Evolutionary conservation across 2,113 vertebrate species (phyloP), one percentile per base, ranked within the genome.

Genomic region (Bostrychus sinensis): DNA sequence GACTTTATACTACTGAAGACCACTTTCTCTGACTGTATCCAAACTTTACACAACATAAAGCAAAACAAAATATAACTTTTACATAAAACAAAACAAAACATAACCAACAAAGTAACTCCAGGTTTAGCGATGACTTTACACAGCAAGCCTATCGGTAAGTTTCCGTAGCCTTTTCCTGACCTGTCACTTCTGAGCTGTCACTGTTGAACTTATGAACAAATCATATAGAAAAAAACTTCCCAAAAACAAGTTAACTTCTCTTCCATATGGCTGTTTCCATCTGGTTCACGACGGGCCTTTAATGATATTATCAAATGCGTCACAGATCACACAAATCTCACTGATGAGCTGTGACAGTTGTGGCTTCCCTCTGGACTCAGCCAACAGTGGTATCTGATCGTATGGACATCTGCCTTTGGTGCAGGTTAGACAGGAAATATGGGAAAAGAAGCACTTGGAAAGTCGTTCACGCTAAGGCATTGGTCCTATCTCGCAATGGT

Each of bases 221-320:
- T 8, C 12, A 5, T 16, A 22, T 25, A 7, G 14, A 11, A 5
- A 28, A 26, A 26, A 50, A 26, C 20, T 43, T 13, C n/a, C 14
- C 42, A 26, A 22, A 66, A 81, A 70, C 16, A 59, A 50, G 53
- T 74, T 84, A 80, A 83, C 76, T 63, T 62, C 26, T 70, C 71
- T 76, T 85, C 82, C 88, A 89, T 81, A 83, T 88, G 84, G 19
- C 41, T 26, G 12, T 50, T 50, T 25, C 77, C 78, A 86, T 89
- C 76, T 82, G 84, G 76, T 45, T 78, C 37, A 58, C 53, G 30
- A 72, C 50, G 26, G 45, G 65, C 60, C 51, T 76, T 68, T 81
- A 88, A 86, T 70, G 77, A 72, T 75, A 77, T 83, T 86, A 88
- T 91, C 85, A 90, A 85, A 83, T 54, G 66, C 77, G 73, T 85